phyloP scores from a whole-genome alignment of 1,140 invertebrate species.

The Batillaria attramentaria region DNA sequence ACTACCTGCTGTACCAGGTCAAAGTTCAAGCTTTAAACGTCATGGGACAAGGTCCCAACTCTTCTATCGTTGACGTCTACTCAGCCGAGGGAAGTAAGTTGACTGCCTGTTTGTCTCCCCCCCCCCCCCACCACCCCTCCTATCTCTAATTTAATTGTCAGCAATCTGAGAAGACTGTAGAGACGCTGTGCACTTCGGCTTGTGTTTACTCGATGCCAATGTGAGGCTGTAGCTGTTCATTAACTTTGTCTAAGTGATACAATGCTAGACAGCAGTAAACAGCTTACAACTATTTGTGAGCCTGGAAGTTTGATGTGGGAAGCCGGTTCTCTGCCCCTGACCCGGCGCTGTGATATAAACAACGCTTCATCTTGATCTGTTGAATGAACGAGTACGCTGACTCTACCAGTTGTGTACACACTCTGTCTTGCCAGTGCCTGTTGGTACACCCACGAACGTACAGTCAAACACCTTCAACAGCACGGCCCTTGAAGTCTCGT shows the following conservation, averaged over 20 bases:
- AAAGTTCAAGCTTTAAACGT: constrained; percentile 87
- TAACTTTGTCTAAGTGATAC: too few relatives aligned
- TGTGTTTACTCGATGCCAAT: neutral
- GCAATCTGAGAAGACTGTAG: too few relatives aligned
- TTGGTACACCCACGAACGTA: constrained; percentile 78
- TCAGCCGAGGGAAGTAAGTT: constrained; percentile 86
- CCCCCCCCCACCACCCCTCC: too few relatives aligned
- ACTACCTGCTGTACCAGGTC: constrained; percentile 91
- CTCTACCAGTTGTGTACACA: neutral
- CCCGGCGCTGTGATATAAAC: too few relatives aligned
- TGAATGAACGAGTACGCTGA: neutral
- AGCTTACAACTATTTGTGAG: too few relatives aligned
- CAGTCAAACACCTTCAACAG: constrained; percentile 87
- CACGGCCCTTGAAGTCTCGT: constrained; percentile 92
- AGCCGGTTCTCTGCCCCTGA: too few relatives aligned
- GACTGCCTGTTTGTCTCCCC: neutral
- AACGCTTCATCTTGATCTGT: too few relatives aligned
- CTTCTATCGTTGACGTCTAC: constrained; percentile 83
- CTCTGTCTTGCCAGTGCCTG: constrained; percentile 17
- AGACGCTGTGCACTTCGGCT: too few relatives aligned
- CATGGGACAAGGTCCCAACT: constrained; percentile 86
- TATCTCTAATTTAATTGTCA: too few relatives aligned
- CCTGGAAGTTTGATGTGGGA: neutral
- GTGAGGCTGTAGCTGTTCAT: neutral
- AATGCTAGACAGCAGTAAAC: too few relatives aligned